Base-by-base conservation (phyloP, 2,888 invertebrate genomes). In the Drosophila pseudotalamancana region DNA sequence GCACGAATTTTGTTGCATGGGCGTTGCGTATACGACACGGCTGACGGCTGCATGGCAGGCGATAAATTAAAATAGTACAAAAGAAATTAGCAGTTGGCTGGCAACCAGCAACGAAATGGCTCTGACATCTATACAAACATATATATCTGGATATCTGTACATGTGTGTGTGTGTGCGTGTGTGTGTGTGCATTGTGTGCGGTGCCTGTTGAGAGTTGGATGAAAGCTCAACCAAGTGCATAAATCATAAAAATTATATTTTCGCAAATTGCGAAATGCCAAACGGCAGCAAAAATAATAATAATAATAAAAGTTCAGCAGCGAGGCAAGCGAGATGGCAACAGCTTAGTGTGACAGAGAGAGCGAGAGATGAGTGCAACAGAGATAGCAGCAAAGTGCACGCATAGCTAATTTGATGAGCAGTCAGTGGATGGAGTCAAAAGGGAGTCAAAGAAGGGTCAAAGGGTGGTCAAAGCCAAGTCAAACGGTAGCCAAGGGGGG, bases 191-290 rank as follows among this genome's bases (percentile, higher is more conserved):
- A 18, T 29, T 48, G 12, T 39, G 12, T 45, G 50, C 29, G 27
- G 23, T 16, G 32, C 18, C 53, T 40, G 42, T 46, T 27, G 54
- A 37, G 40, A 65, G 50, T 29, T 55, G 37, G 23, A 18, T 51
- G 50, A 46, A 66, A 37, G 57, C 57, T 37, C 49, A 74, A 35
- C 53, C 71, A 60, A 46, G 75, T 64, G 64, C 32, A 71, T 74
- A 71, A 81, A 54, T 46, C 66, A 64, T 56, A 59, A 55, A 64
- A 64, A 70, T 57, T 55, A 59, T 67, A 51, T 68, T 56, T 68
- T 55, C 55, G 54, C 54, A 55, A 55, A 57, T 57, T 56, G 67
- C 61, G 50, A 69, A 70, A 56, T 54, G 53, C 39, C 51, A 48
- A 16, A 18, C 39, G 34, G 27, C 27, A 29, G 46, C 1, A 6